Percentiles rank a stretch among this genome's conserved stretches.
These are phyloP conservation scores for Trichonephila clavipes DNA, from an alignment of 1,140 invertebrate genomes.

Conservation along the genomic window DNA sequence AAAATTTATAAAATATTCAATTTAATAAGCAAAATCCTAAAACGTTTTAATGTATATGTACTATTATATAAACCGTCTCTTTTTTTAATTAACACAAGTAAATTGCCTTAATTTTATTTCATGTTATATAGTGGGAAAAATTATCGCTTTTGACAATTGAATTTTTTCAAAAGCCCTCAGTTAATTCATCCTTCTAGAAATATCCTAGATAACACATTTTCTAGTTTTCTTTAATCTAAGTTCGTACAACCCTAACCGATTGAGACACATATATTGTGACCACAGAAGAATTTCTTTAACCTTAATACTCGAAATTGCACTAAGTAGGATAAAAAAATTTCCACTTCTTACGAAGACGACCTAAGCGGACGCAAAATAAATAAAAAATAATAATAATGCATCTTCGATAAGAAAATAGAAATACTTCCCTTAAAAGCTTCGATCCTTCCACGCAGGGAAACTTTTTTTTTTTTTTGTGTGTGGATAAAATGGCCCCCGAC, in stretches of 20 bases:
- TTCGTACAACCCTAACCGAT: background rate
- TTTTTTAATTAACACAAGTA: no score
- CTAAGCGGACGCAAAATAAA: background rate
- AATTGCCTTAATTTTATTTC: no score
- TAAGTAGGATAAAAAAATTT: background rate
- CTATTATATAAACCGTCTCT: no score
- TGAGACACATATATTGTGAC: background rate
- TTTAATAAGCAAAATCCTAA: no score
- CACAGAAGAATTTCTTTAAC: background rate
- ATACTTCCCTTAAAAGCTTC: slow-evolving; percentile 50
- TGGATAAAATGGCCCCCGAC: slow-evolving; percentile 50
- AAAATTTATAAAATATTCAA: no score
- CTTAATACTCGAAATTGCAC: background rate
- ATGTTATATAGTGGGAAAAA: background rate
- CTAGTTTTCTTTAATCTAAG: background rate
- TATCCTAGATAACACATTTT: background rate
- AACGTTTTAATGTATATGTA: no score
- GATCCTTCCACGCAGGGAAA: slow-evolving; percentile 26
- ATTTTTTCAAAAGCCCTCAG: background rate
- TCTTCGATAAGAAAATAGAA: slow-evolving; percentile 59
- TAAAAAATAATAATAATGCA: background rate
- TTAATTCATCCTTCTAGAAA: background rate
- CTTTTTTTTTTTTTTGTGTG: slow-evolving; percentile 37
- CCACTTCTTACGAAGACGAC: background rate
- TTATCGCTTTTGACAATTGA: background rate